These are phyloP conservation scores for Poecile montanus DNA, from an alignment of 2,797 vertebrate genomes.

Conservation along the genomic window DNA sequence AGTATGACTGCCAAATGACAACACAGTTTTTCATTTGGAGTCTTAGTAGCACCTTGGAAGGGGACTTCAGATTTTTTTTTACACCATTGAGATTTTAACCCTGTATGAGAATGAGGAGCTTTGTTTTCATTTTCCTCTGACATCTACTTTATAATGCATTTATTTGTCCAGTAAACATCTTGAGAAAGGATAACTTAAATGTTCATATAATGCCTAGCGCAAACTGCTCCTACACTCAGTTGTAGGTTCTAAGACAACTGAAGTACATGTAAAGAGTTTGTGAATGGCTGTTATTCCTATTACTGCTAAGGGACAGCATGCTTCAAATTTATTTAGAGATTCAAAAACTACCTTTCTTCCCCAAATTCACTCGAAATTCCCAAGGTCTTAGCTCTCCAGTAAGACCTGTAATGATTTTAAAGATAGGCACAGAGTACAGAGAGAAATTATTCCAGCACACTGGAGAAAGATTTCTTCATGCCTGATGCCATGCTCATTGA, in stretches of 20 bases:
- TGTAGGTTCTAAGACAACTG: neutral
- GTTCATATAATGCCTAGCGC: neutral
- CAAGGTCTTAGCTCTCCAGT: neutral
- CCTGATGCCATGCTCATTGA: neutral
- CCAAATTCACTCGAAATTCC: neutral
- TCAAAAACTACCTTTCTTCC: neutral
- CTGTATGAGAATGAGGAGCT: neutral
- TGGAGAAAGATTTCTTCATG: neutral
- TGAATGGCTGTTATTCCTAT: neutral
- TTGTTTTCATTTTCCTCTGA: neutral
- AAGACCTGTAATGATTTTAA: neutral
- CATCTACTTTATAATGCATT: neutral
- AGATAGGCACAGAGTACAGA: neutral
- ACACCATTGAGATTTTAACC: neutral
- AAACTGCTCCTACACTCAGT: neutral
- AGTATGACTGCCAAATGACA: neutral
- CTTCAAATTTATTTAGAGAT: neutral
- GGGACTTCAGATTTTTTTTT: accelerated
- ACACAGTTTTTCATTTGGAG: neutral
- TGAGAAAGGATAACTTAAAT: neutral
- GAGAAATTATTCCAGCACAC: neutral
- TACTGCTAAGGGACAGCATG: neutral
- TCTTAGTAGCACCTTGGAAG: neutral
- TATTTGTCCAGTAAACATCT: neutral
- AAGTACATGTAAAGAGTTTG: neutral